phyloP scores from a whole-genome alignment of 2,888 invertebrate genomes.

The Chorisops tibialis region DNA sequence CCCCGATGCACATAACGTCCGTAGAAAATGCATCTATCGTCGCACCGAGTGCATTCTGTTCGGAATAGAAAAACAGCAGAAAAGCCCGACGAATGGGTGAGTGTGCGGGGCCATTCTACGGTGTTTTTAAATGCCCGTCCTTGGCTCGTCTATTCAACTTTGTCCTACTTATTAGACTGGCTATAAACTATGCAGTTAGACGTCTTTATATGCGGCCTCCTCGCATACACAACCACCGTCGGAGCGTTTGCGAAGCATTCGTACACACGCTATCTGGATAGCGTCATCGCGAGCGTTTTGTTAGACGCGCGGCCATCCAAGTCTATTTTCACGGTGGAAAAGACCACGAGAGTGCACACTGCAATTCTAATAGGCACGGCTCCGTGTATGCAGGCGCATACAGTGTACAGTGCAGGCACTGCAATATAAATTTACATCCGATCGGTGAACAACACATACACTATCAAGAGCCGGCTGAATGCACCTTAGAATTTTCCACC shows the following conservation, averaged over 20 bases:
- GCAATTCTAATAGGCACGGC: too few relatives aligned
- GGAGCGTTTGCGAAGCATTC: too few relatives aligned
- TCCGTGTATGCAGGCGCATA: too few relatives aligned
- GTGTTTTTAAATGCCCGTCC: constrained; percentile 50
- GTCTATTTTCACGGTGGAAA: too few relatives aligned
- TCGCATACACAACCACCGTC: constrained; percentile 3
- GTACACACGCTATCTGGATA: too few relatives aligned
- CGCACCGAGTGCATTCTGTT: too few relatives aligned
- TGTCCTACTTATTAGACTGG: constrained; percentile 51
- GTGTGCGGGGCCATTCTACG: constrained; percentile 22
- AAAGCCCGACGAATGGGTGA: constrained; percentile 13
- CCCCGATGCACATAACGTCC: constrained; percentile 20
- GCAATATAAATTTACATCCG: too few relatives aligned
- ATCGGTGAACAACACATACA: constrained; percentile 8
- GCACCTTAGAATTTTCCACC: constrained; percentile 23
- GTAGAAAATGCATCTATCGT: constrained; percentile 9
- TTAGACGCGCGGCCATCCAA: too few relatives aligned
- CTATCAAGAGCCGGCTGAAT: constrained; percentile 1
- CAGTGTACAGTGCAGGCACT: too few relatives aligned
- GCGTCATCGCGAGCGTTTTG: too few relatives aligned
- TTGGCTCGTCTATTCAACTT: constrained; percentile 55
- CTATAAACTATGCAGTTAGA: constrained; percentile 23
- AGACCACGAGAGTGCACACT: too few relatives aligned
- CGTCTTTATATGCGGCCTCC: not conserved
- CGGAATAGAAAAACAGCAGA: constrained; percentile 18